A percentile compares a stretch with the other conserved stretches of the same genome.
These are phyloP conservation scores for Nomada ruficornis DNA, from an alignment of 2,888 invertebrate genomes.

Conservation along the genomic window DNA sequence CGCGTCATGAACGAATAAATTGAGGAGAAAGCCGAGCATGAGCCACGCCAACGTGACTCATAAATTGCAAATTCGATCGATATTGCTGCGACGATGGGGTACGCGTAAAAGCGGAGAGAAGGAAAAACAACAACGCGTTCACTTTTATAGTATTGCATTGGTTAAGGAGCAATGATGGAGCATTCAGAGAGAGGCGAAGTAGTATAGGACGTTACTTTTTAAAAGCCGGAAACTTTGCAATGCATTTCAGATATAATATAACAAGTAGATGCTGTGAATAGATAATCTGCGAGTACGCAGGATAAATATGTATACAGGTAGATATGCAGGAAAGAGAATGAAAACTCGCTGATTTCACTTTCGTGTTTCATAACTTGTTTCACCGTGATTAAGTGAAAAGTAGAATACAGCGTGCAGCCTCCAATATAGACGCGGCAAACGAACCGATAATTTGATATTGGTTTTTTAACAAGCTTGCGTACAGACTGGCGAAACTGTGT, in stretches of 20 bases:
- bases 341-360: background rate
- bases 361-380: background rate
- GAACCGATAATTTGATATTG: slow-evolving; percentile 3
- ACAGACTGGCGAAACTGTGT: too few relatives aligned
- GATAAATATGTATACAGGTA: too few relatives aligned
- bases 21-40: slow-evolving; percentile 8
- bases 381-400: background rate
- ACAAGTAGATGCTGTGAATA: too few relatives aligned
- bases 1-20: slow-evolving; percentile 17
- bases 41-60: slow-evolving; percentile 9
- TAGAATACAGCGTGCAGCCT: background rate
- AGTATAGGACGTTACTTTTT: too few relatives aligned
- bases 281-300: background rate
- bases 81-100: background rate
- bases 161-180: too few relatives aligned
- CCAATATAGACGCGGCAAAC: background rate
- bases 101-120: background rate
- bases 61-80: slow-evolving; percentile 38
- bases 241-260: too few relatives aligned
- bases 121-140: background rate
- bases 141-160: background rate
- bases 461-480: background rate
- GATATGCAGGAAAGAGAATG: background rate
- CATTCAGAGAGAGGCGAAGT: too few relatives aligned
- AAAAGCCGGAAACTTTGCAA: too few relatives aligned